These are phyloP conservation scores for Cynocephalus volans DNA, from an alignment of 2,113 vertebrate species.

Conservation along the genomic window DNA sequence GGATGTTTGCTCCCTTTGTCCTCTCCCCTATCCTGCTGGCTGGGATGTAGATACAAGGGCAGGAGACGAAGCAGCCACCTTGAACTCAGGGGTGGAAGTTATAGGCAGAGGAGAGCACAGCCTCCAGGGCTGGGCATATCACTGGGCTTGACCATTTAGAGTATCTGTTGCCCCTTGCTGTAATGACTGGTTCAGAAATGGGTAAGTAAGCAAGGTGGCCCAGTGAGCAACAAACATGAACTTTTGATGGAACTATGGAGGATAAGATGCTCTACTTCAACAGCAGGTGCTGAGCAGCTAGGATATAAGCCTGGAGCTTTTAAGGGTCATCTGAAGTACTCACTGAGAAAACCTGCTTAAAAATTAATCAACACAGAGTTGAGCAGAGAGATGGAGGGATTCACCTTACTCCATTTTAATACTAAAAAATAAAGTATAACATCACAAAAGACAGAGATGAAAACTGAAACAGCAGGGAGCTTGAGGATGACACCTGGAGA, in stretches of 20 bases:
- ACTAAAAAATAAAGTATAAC: neutral
- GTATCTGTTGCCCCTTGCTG: neutral
- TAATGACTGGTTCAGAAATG: neutral
- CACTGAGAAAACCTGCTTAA: neutral
- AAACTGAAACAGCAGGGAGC: too few species aligned
- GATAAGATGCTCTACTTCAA: neutral
- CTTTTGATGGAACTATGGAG: neutral
- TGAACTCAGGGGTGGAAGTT: neutral
- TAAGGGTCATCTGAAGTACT: neutral
- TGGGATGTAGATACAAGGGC: neutral
- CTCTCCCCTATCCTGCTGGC: neutral
- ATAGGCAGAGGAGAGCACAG: accelerated
- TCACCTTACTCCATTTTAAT: neutral
- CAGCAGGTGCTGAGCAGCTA: too few species aligned
- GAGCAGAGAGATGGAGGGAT: neutral
- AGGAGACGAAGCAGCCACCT: neutral
- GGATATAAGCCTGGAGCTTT: neutral
- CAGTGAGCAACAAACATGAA: neutral
- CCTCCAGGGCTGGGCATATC: neutral
- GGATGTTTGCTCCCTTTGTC: neutral
- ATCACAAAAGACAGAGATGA: neutral
- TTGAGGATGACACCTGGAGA: neutral
- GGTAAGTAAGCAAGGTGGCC: neutral
- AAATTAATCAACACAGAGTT: neutral
- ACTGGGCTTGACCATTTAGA: neutral